Evolutionary conservation across 2,797 vertebrate species (phyloP), one percentile per base, ranked within the genome.

Genomic region (Hafferia zeledoni): DNA sequence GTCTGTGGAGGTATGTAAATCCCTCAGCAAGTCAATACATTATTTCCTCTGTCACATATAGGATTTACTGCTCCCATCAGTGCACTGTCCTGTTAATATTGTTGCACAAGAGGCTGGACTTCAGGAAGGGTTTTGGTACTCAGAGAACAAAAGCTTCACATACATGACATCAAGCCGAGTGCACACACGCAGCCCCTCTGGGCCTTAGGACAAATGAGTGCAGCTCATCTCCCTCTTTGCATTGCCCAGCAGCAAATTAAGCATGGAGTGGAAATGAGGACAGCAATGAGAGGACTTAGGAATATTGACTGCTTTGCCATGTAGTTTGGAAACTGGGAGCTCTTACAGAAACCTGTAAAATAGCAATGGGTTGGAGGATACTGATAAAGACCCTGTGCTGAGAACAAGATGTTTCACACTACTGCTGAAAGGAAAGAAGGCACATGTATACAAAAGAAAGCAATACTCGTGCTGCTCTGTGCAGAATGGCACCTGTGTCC

Each of bases 211-310:
- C 46, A 64, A 91, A 71, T 20, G 47, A 74, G 43, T 1, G 13
- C 85, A 60, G 82, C 75, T 94, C 91, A 37, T 72, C 83, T 84
- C 59, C 39, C 72, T 56, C 72, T 87, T 30, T 82, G 77, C 87
- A 93, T 84, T 8, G 3, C 59, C 67, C 89, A 79, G 77, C n/a
- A 91, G 93, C 70, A 91, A 94, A 91, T 9, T 20, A 53, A 92
- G 86, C 83, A 77, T 10, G 49, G 63, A 94, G 87, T 93, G 87
- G 83, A 96, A 97, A 96, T 35, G 63, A 93, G 96, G 80, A 94
- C 70, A 96, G 83, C 70, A 61, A 22, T 6, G 63, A 70, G 47
- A 31, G 87, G 86, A 87, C 81, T 67, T 20, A 91, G 52, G 85
- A 94, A 84, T 71, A 70, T 3, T n/a, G 70, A 49, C 59, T 84